Percentiles rank a stretch among this genome's conserved stretches.
phyloP scores from a whole-genome alignment of 2,888 invertebrate species.

The Cephus rjabovi region DNA sequence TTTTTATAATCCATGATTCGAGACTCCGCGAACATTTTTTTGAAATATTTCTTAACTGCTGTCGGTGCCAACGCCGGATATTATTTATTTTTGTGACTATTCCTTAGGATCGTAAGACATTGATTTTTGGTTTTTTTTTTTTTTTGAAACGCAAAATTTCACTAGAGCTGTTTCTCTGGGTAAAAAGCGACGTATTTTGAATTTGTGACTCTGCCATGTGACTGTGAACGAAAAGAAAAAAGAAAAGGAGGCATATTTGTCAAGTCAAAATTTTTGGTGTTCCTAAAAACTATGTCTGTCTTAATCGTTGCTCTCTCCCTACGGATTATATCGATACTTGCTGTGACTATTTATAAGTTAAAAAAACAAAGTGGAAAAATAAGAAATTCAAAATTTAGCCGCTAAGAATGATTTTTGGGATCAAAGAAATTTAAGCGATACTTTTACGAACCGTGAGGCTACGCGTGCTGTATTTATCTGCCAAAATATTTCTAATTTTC shows the following conservation, averaged over 20 bases:
- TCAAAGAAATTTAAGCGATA: constrained; percentile 30
- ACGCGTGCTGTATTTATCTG: constrained; percentile 26
- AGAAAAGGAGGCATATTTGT: not conserved
- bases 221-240: not conserved
- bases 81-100: too few relatives aligned
- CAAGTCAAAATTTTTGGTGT: constrained; percentile 39
- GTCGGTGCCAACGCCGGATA: too few relatives aligned
- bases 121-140: too few relatives aligned
- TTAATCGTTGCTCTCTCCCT: constrained; percentile 33
- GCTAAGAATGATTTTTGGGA: constrained; percentile 48
- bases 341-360: constrained; percentile 57
- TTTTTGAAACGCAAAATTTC: too few relatives aligned
- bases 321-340: constrained; percentile 36
- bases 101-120: too few relatives aligned
- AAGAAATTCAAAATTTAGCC: constrained; percentile 22
- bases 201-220: too few relatives aligned
- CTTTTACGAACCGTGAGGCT: constrained; percentile 10
- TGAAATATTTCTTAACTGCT: too few relatives aligned
- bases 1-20: not conserved
- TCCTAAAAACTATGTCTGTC: constrained; percentile 33
- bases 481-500: constrained; percentile 41
- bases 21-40: not conserved
- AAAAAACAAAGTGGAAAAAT: not conserved
- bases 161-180: too few relatives aligned
- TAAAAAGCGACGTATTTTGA: too few relatives aligned